Evolutionary conservation across 2,113 vertebrate genomes (phyloP).

Genomic region (Oceanites oceanicus): DNA sequence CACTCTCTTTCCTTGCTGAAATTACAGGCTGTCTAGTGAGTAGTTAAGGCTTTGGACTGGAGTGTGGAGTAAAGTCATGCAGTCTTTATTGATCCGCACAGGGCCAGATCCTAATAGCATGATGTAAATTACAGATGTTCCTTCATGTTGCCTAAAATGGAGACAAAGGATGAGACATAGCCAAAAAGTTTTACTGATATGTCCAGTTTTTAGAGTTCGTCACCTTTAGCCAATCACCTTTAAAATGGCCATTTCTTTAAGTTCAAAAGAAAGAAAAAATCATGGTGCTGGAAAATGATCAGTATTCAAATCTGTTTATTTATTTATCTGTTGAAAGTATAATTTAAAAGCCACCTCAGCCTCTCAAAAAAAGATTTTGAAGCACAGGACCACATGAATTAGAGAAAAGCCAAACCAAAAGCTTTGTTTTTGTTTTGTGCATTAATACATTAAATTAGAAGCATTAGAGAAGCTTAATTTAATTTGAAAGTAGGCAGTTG

Average conservation of each 20-base stretch:
- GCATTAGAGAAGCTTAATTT: neutral
- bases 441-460: neutral
- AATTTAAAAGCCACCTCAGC: neutral
- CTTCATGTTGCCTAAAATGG: neutral
- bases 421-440: neutral
- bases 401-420: neutral
- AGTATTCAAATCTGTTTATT: neutral
- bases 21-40: constrained; percentile 67
- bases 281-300: neutral
- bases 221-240: neutral
- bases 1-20: constrained; percentile 60
- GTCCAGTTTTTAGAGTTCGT: neutral
- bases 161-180: neutral
- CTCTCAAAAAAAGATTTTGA: neutral
- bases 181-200: neutral
- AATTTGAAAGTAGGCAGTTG: neutral
- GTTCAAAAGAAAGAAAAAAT: neutral
- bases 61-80: constrained; percentile 25
- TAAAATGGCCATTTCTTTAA: neutral
- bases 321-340: neutral
- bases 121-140: neutral
- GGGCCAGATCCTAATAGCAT: neutral
- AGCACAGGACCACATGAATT: neutral
- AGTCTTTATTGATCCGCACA: constrained; percentile 54
- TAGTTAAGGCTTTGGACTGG: constrained; percentile 53